Conservation (phyloP, 2,797 vertebrate species). For the Valencia hispanica region DNA sequence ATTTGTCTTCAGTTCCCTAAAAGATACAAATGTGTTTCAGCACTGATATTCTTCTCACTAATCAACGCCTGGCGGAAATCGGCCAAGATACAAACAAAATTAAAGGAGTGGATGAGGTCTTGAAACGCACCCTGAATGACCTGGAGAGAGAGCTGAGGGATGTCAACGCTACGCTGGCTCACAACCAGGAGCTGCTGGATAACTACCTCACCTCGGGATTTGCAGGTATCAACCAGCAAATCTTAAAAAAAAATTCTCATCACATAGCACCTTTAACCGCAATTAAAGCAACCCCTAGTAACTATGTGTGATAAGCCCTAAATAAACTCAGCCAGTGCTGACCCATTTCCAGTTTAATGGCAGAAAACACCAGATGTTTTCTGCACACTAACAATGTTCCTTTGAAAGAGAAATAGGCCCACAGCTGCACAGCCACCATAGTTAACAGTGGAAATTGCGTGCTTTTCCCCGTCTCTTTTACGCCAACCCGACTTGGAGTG, state of each 20-base stretch:
- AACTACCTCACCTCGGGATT: constrained; percentile 73
- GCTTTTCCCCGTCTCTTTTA: background rate
- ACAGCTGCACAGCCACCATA: too few relatives aligned
- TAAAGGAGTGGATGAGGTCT: constrained; percentile 40
- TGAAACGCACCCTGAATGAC: constrained; percentile 57
- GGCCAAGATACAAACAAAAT: constrained; percentile 74
- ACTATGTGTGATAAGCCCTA: background rate
- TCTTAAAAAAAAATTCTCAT: background rate
- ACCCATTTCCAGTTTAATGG: background rate
- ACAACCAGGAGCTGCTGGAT: constrained; percentile 63
- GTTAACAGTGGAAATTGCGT: background rate
- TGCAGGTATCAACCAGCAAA: constrained; percentile 68
- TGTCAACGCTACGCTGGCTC: constrained; percentile 76
- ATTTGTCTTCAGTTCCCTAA: background rate
- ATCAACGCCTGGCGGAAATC: constrained; percentile 81
- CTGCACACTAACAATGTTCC: too few relatives aligned
- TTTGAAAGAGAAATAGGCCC: too few relatives aligned
- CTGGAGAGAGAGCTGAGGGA: constrained; percentile 73
- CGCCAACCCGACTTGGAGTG: background rate
- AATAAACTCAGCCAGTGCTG: background rate
- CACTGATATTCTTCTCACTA: constrained; percentile 83
- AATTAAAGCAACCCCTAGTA: background rate
- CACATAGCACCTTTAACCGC: background rate
- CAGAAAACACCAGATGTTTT: too few relatives aligned
- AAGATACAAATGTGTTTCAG: constrained; percentile 57